These are phyloP conservation scores for Eupelmus urozonus DNA, from an alignment of 2,888 invertebrate species.

Conservation along the genomic window DNA sequence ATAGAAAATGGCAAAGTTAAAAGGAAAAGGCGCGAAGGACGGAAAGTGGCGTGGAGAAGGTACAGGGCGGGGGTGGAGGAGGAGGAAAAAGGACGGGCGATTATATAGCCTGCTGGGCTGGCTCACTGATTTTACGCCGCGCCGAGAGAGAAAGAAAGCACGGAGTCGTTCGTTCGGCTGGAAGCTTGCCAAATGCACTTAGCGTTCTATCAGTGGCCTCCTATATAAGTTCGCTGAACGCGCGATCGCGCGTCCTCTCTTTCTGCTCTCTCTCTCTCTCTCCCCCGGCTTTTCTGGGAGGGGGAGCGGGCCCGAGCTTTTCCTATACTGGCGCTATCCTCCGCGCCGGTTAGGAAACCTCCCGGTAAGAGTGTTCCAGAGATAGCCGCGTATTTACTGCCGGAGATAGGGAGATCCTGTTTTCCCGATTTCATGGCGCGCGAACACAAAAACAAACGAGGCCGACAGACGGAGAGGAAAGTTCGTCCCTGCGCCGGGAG, in stretches of 20 bases:
- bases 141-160: conserved; percentile 39
- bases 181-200: conserved; percentile 75
- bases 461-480: not conserved
- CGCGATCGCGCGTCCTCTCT: conserved; percentile 27
- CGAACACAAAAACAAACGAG: conserved; percentile 64
- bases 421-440: conserved; percentile 56
- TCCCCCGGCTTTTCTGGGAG: not conserved
- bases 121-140: conserved; percentile 51
- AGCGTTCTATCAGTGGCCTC: conserved; percentile 70
- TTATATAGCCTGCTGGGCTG: conserved; percentile 49
- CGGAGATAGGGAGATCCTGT: conserved; percentile 65
- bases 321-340: not conserved
- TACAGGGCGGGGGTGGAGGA: not conserved
- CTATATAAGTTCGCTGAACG: conserved; percentile 61
- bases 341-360: not conserved
- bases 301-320: conserved; percentile 39
- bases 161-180: conserved; percentile 66
- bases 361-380: conserved; percentile 17
- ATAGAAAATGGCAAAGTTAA: conserved; percentile 56
- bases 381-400: conserved; percentile 69
- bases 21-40: conserved; percentile 60
- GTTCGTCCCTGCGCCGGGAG: not conserved
- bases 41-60: too few relatives aligned
- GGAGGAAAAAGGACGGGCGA: conserved; percentile 41
- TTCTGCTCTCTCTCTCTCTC: not conserved